These are phyloP conservation scores for Apotomis betuletana DNA, from an alignment of 2,888 invertebrate species.

Conservation along the genomic window DNA sequence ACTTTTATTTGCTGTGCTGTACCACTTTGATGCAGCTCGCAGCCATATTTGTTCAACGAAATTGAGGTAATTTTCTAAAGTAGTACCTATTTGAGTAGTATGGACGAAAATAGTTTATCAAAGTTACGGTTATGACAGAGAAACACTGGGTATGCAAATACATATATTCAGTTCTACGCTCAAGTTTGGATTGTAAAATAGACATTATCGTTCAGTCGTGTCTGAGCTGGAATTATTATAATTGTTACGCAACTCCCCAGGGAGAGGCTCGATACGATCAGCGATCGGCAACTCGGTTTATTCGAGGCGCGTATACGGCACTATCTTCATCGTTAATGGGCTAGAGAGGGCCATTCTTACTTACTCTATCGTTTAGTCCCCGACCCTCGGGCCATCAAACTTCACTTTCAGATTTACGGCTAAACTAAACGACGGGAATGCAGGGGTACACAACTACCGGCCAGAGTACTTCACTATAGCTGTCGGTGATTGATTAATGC, in stretches of 20 bases:
- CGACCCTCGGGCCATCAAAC: conserved; percentile 53
- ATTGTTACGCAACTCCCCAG: conserved; percentile 28
- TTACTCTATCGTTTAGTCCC: conserved; percentile 51
- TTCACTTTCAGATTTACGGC: conserved; percentile 60
- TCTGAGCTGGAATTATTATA: conserved; percentile 33
- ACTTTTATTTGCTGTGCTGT: not conserved
- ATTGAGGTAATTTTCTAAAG: not conserved
- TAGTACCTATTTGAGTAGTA: not conserved
- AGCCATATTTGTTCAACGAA: not conserved
- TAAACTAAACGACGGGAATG: conserved; percentile 51
- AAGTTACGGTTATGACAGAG: not conserved
- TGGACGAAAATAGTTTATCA: not conserved
- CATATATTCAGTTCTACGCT: not conserved
- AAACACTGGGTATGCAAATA: not conserved
- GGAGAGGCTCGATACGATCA: conserved; percentile 31
- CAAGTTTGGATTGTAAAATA: not conserved
- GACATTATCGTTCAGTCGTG: conserved; percentile 11
- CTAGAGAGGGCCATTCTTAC: conserved; percentile 48
- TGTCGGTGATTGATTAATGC: conserved; percentile 11
- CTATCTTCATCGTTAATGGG: conserved; percentile 48
- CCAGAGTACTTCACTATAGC: not conserved
- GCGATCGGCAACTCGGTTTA: conserved; percentile 35
- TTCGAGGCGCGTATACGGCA: conserved; percentile 25
- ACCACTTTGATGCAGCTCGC: not conserved
- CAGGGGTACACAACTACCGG: conserved; percentile 19